These are phyloP conservation scores for Graphium colonna DNA, from an alignment of 2,888 invertebrate genomes.

Conservation along the genomic window DNA sequence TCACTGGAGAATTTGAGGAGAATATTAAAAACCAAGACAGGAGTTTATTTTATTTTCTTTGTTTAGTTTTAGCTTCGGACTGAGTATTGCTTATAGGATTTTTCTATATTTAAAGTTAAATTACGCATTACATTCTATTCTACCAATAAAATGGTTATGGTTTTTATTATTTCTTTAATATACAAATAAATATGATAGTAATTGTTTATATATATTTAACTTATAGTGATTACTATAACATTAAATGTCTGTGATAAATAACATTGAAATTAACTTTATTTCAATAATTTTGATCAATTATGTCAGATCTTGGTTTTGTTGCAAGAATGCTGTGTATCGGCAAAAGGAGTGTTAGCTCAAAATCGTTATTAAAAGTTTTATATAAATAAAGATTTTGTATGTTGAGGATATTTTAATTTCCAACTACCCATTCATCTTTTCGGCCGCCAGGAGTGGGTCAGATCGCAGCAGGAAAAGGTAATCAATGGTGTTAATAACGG, in stretches of 20 bases:
- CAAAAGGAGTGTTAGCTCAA: not conserved
- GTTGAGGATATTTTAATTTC: too few relatives aligned
- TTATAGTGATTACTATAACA: not conserved
- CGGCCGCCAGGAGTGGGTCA: too few relatives aligned
- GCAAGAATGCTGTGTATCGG: not conserved
- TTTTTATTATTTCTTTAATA: not conserved
- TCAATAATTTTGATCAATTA: not conserved
- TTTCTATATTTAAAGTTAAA: not conserved
- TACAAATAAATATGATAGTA: not conserved
- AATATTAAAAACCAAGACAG: not conserved
- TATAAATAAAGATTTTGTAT: too few relatives aligned
- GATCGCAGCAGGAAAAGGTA: too few relatives aligned
- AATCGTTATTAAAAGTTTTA: not conserved
- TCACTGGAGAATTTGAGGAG: not conserved
- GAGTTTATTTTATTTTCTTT: not conserved
- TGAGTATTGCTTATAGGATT: not conserved
- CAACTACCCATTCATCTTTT: too few relatives aligned
- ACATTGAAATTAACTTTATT: conserved; percentile 1
- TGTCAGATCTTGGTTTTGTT: not conserved
- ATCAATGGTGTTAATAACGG: too few relatives aligned
- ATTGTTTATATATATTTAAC: not conserved
- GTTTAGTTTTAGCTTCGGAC: not conserved
- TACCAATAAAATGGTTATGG: not conserved
- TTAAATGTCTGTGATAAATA: conserved; percentile 17
- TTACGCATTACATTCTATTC: not conserved